phyloP scores from a whole-genome alignment of 2,888 invertebrate species.

The Eulithis prunata region DNA sequence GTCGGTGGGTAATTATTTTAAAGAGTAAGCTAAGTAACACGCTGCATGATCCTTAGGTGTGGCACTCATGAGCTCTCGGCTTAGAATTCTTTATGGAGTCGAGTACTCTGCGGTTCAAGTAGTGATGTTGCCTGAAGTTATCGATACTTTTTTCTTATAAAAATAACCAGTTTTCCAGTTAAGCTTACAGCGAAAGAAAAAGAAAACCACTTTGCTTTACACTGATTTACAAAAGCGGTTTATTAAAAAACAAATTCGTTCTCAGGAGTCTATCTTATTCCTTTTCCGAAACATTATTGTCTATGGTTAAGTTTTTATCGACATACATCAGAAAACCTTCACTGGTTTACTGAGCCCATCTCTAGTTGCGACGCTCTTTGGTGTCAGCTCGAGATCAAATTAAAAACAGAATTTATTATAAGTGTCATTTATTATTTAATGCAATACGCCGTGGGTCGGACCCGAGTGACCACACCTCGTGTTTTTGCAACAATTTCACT shows the following conservation, averaged over 20 bases:
- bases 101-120: conserved; percentile 42
- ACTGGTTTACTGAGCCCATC: conserved; percentile 8
- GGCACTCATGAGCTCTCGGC: conserved; percentile 46
- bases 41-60: conserved; percentile 45
- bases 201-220: too few species aligned
- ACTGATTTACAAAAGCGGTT: too few species aligned
- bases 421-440: conserved; percentile 78
- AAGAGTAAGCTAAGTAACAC: conserved; percentile 38
- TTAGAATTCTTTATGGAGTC: conserved; percentile 49
- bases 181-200: too few species aligned
- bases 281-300: background rate
- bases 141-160: conserved; percentile 18
- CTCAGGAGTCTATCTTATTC: background rate
- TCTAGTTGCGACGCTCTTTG: conserved; percentile 48
- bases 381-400: conserved; percentile 68
- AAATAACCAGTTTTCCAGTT: too few species aligned
- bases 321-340: background rate
- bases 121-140: conserved; percentile 38
- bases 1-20: conserved; percentile 33
- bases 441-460: conserved; percentile 60
- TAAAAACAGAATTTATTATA: conserved; percentile 82
- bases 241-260: too few species aligned
- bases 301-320: background rate
- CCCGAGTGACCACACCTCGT: conserved; percentile 63
- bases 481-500: conserved; percentile 74